Percentiles rank a stretch among this genome's conserved stretches.
Evolutionary conservation across 2,888 invertebrate genomes (phyloP).

Genomic region (Acheta domesticus): DNA sequence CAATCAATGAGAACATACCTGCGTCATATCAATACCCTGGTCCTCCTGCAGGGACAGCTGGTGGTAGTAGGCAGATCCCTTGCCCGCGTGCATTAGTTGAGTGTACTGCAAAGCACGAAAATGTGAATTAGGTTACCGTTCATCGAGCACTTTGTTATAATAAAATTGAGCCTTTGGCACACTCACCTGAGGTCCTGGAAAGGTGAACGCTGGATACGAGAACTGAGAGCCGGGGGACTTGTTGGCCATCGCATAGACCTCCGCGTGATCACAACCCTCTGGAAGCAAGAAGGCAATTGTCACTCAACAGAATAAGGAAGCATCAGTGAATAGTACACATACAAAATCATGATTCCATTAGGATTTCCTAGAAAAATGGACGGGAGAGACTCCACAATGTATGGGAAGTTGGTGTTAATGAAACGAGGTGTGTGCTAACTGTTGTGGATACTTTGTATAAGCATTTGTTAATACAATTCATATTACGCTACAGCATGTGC

Average conservation of each 20-base stretch:
- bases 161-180: neutral
- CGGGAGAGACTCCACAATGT: too few relatives aligned
- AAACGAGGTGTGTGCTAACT: too few relatives aligned
- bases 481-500: too few relatives aligned
- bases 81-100: constrained; percentile 43
- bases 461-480: too few relatives aligned
- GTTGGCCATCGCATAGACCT: constrained; percentile 40
- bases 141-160: neutral
- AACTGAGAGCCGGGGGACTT: constrained; percentile 46
- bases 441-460: too few relatives aligned
- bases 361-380: too few relatives aligned
- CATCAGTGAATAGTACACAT: too few relatives aligned
- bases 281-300: constrained; percentile 8
- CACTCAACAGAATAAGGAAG: too few relatives aligned
- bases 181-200: constrained; percentile 54
- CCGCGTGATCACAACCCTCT: constrained; percentile 45
- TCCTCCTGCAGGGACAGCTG: constrained; percentile 80
- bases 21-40: constrained; percentile 84
- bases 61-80: constrained; percentile 75
- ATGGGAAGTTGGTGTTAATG: too few relatives aligned
- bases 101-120: constrained; percentile 34
- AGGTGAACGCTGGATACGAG: constrained; percentile 44
- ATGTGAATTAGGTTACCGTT: neutral
- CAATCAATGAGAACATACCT: too few relatives aligned
- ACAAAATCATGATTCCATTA: too few relatives aligned